Base-by-base conservation (phyloP, 2,113 vertebrate genomes). In the Varanus salvator region DNA sequence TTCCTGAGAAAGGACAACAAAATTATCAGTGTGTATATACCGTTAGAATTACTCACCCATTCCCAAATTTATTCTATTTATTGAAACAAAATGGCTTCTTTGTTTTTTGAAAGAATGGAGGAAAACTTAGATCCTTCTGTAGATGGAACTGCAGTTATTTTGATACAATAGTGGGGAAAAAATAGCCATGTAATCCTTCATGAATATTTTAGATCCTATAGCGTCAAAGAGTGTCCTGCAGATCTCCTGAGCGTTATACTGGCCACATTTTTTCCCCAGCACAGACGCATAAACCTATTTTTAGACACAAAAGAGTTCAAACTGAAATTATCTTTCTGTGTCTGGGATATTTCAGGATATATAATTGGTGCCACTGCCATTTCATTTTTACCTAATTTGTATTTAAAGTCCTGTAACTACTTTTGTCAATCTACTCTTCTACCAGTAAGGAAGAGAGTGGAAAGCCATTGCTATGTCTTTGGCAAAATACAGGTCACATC, bases 341-440 rank as follows among this genome's bases (percentile, higher is more conserved):
- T 71, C 85, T 76, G 57, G 27, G 85, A 86, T 90, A 83, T 76
- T 83, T 87, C 34, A 54, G 86, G 80, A 84, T 77, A 69, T 31
- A 66, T 87, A 91, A 87, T 83, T 84, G 80, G 80, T 84, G 78
- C 57, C 25, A 76, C 31, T 68, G 71, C 25, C 25, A 76, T 83
- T 90, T 87, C 71, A 90, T 87, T 82, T 89, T 52, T 85, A 68
- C 14, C 82, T 69, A 85, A 69, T 85, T 89, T 77, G 57, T 89
- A 64, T 83, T 89, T 78, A 76, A 90, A 90, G 60, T 50, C n/a
- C 80, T 60, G 44, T 76, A 44, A 83, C 38, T 82, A 44, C 15
- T 83, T 44, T 8, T 66, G 71, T 34, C 89, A 68, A 83, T 90
- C 57, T 82, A 69, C 68, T 64, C 66, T 34, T 60, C 25, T 29